Evolutionary conservation across 2,113 vertebrate species (phyloP), one percentile per base, ranked within the genome.

Genomic region (Catharus fuscescens): DNA sequence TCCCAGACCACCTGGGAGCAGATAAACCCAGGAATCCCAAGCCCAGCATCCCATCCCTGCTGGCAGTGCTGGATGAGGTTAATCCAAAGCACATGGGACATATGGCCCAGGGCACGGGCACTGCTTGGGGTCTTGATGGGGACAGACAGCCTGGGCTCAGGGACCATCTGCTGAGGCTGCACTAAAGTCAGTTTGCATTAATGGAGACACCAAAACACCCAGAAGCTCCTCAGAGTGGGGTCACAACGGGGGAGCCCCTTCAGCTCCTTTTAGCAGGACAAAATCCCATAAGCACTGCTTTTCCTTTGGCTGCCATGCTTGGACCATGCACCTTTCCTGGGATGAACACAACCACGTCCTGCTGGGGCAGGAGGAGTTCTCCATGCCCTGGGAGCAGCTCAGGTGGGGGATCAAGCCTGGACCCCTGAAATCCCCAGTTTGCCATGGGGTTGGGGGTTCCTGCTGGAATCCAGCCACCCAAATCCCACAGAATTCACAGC

Each of bases 131-230:
- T 89, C 70, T 77, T 86, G 24, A 42, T 9, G 53, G 74, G 65
- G 83, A 92, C 78, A 64, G 87, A 92, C 74, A 71, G 78, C 93
- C 77, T 17, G 31, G 78, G 50, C 83, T 97, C 50, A 14, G 45
- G n/a, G 84, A 78, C 93, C 97, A 97, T 97, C 97, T 98, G 97
- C 32, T 79, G 86, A 57, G 40, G 69, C 76, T 67, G 89, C 62
- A 25, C 77, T 18, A 20, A 45, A 83, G 69, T 91, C 93, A 95
- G 0, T 70, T 86, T 14, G 5, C 88, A 92, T 97, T 95, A 88
- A 65, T 18, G 60, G 96, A 96, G 91, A 59, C 20, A 53, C n/a
- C 6, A 62, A 24, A 90, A 69, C 0, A 3, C 25, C 47, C 4
- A 1, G 74, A 70, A 82, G 74, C 44, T 76, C 56, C 44, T 79